phyloP scores from a whole-genome alignment of 2,113 vertebrate genomes.

The Melanotaenia duboulayi region DNA sequence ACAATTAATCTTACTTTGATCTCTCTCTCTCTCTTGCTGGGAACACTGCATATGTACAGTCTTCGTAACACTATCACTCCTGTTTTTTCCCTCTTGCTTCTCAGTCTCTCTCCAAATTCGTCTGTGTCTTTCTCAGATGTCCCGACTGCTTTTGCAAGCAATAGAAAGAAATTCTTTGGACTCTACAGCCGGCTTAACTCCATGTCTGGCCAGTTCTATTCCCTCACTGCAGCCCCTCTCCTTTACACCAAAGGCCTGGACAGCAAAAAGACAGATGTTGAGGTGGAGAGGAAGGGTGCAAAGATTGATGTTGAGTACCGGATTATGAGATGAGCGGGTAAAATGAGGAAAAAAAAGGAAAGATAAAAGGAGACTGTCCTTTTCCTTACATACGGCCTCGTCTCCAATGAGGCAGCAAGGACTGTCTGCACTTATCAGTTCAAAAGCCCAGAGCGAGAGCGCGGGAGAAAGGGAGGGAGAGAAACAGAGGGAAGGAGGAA shows the following conservation, averaged over 20 bases:
- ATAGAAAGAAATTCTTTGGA: constrained; percentile 7
- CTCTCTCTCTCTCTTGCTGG: constrained; percentile 9
- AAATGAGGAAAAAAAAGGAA: not conserved
- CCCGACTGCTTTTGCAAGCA: constrained; percentile 13
- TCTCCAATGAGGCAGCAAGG: constrained; percentile 63
- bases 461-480: constrained; percentile 30
- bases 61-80: constrained; percentile 11
- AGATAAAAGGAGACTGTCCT: constrained; percentile 8
- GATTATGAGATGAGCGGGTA: constrained; percentile 37
- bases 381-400: constrained; percentile 49
- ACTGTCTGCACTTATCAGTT: constrained; percentile 72
- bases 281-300: not conserved
- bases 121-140: constrained; percentile 9
- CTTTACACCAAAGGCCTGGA: constrained; percentile 3
- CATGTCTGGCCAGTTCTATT: not conserved
- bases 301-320: constrained; percentile 6
- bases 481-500: constrained; percentile 42
- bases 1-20: constrained; percentile 44
- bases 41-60: constrained; percentile 24
- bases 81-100: not conserved
- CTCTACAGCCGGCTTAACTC: constrained; percentile 38
- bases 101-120: not conserved
- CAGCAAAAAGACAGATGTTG: not conserved
- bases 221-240: not conserved
- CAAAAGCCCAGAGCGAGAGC: constrained; percentile 66